These are phyloP conservation scores for Hylaeus anthracinus DNA, from an alignment of 1,140 invertebrate genomes.

Conservation along the genomic window DNA sequence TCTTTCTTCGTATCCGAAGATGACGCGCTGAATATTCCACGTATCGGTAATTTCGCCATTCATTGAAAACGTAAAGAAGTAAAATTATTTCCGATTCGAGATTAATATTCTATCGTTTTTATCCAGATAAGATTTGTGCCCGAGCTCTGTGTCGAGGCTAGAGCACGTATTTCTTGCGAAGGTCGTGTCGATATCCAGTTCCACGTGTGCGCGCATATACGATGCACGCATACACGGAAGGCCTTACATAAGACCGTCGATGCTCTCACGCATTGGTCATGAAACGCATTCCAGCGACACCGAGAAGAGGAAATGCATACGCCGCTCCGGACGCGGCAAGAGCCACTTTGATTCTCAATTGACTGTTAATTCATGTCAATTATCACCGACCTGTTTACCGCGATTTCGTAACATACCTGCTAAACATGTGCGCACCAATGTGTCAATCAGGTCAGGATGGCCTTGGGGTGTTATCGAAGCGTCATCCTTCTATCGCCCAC, in stretches of 20 bases:
- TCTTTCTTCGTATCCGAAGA: too few relatives aligned
- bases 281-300: background rate
- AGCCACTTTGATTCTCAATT: constrained; percentile 41
- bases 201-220: background rate
- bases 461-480: constrained; percentile 45
- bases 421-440: background rate
- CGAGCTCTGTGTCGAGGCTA: background rate
- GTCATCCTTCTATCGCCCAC: too few relatives aligned
- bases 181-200: constrained; percentile 50
- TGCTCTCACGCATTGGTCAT: background rate
- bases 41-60: too few relatives aligned
- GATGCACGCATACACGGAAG: too few relatives aligned
- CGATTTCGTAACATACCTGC: constrained; percentile 47
- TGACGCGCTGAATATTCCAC: too few relatives aligned
- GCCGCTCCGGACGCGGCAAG: background rate
- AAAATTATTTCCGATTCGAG: too few relatives aligned
- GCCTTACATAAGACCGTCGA: constrained; percentile 40
- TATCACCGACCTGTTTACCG: constrained; percentile 46
- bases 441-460: constrained; percentile 50
- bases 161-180: constrained; percentile 24
- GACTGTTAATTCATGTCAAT: constrained; percentile 56
- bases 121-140: too few relatives aligned
- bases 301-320: constrained; percentile 41
- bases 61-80: too few relatives aligned
- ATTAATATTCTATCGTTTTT: too few relatives aligned